A percentile compares a stretch with the other conserved stretches of the same genome.
Evolutionary conservation across 1,140 invertebrate species (phyloP).

Genomic region (Meloidogyne floridensis): DNA sequence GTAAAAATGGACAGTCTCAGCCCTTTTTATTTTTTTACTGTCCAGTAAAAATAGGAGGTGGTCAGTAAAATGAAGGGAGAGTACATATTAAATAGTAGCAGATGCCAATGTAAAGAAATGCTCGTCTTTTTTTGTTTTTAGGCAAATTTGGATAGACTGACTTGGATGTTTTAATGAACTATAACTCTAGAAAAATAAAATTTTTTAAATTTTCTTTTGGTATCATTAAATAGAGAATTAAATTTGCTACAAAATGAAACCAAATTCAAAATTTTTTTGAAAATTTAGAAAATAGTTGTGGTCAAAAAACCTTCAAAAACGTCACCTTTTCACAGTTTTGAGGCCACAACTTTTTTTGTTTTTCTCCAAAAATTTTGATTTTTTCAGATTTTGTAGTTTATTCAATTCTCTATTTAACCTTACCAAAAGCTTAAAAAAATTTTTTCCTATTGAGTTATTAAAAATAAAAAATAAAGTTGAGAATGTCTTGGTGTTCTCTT

Average conservation of each 20-base stretch:
- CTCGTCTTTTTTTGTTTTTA: not conserved
- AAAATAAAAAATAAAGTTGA: not conserved
- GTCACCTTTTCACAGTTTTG: not conserved
- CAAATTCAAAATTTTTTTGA: no score
- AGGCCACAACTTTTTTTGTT: not conserved
- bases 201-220: no score
- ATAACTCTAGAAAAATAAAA: no score
- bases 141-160: no score
- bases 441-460: not conserved
- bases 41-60: not conserved
- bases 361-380: not conserved
- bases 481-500: not conserved
- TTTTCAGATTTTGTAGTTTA: not conserved
- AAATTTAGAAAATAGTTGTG: no score
- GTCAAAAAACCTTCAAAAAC: not conserved
- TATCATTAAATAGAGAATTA: no score
- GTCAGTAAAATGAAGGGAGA: not conserved
- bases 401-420: not conserved
- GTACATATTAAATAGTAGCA: not conserved
- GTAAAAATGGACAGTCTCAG: no score
- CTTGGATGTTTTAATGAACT: no score
- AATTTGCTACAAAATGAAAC: no score
- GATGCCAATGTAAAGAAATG: not conserved
- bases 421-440: not conserved
- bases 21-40: not conserved